Conservation (phyloP, 2,797 vertebrate species). For the Gila robusta region DNA sequence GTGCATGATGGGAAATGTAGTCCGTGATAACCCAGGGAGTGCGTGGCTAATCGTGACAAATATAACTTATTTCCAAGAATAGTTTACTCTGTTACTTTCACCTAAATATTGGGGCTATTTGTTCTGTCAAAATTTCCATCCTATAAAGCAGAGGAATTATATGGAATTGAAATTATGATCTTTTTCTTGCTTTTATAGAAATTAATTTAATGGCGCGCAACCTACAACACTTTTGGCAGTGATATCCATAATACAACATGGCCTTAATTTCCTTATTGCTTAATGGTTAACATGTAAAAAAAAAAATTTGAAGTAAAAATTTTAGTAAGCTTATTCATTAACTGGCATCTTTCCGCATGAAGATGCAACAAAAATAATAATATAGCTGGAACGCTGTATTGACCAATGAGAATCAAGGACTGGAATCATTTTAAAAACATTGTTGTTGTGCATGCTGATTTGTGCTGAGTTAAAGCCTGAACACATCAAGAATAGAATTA, state of each 20-base stretch:
- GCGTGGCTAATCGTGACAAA: no score
- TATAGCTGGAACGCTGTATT: background rate
- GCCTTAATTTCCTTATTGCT: background rate
- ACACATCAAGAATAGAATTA: background rate
- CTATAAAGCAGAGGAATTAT: background rate
- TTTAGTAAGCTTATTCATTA: background rate
- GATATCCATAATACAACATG: background rate
- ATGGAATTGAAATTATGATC: background rate
- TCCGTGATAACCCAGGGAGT: no score
- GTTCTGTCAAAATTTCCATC: background rate
- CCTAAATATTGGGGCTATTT: background rate
- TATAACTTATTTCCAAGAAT: background rate
- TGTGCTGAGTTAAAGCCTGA: background rate
- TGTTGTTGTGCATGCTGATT: background rate
- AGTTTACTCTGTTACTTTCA: background rate
- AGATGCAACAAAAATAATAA: background rate
- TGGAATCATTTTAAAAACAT: background rate
- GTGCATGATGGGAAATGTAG: no score
- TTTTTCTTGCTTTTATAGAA: background rate
- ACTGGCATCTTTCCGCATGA: background rate
- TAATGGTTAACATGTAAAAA: background rate
- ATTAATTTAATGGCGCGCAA: background rate
- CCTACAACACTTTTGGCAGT: background rate
- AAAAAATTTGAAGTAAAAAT: background rate
- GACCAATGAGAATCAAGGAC: background rate